phyloP scores from a whole-genome alignment of 2,113 vertebrate genomes.

The Pangasianodon gigas region DNA sequence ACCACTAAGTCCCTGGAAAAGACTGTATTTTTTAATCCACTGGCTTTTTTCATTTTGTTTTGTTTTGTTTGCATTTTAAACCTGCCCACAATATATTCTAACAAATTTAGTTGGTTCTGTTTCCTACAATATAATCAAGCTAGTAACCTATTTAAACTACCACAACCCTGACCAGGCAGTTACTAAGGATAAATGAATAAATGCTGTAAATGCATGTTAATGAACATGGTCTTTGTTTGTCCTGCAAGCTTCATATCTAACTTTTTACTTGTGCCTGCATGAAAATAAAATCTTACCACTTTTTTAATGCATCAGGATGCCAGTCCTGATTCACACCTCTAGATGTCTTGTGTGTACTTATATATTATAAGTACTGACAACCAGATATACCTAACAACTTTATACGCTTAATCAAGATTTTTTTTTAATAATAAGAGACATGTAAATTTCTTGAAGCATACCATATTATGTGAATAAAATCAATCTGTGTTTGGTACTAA shows the following conservation, averaged over 20 bases:
- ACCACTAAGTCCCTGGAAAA: neutral
- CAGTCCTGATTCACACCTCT: neutral
- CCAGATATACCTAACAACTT: neutral
- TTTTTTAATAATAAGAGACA: neutral
- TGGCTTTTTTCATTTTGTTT: neutral
- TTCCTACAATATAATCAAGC: neutral
- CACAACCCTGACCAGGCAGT: no score
- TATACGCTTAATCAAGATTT: neutral
- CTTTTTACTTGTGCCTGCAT: neutral
- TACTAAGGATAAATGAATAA: no score
- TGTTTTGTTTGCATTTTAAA: neutral
- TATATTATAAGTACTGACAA: neutral
- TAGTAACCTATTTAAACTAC: neutral
- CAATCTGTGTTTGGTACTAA: neutral
- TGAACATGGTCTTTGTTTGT: neutral
- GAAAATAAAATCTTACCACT: no score
- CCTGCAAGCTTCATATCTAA: neutral
- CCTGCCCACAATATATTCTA: no score
- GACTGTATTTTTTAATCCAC: neutral
- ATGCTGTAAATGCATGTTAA: no score
- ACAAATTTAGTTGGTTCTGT: no score
- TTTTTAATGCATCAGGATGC: no score
- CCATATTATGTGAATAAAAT: neutral
- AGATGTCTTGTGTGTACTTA: no score
- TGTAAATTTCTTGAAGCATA: neutral